phyloP scores from a whole-genome alignment of 2,113 vertebrate species.

The Elaphurus davidianus region DNA sequence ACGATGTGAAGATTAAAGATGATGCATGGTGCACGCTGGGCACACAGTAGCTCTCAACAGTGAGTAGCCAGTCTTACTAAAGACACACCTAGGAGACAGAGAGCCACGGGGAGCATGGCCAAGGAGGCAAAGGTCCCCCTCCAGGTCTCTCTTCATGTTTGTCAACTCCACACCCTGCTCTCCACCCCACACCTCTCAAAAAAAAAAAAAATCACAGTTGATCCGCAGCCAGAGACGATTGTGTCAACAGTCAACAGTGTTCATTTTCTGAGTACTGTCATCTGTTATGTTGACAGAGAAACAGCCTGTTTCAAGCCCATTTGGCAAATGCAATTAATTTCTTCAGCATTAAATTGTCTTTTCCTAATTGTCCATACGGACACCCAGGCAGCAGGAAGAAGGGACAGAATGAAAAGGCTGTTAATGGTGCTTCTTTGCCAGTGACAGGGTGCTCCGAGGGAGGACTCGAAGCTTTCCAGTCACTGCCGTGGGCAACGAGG shows the following conservation, averaged over 20 bases:
- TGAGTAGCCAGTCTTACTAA: background rate
- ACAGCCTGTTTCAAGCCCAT: constrained; percentile 56
- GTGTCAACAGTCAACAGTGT: constrained; percentile 60
- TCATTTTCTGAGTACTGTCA: constrained; percentile 39
- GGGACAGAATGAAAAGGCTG: constrained; percentile 22
- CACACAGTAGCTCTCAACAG: background rate
- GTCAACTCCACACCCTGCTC: background rate
- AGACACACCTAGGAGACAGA: background rate
- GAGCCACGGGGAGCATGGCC: background rate
- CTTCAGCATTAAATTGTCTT: constrained; percentile 65
- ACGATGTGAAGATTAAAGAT: background rate
- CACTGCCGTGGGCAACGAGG: background rate
- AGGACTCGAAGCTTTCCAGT: background rate
- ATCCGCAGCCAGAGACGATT: constrained; percentile 67
- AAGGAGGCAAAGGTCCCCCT: background rate
- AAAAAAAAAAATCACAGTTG: constrained; percentile 57
- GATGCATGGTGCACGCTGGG: background rate
- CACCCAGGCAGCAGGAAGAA: background rate
- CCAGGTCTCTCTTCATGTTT: constrained; percentile 17
- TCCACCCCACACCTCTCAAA: background rate
- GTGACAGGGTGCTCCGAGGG: background rate
- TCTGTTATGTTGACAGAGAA: constrained; percentile 58
- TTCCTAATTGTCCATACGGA: constrained; percentile 51
- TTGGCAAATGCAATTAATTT: constrained; percentile 74
- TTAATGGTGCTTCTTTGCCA: background rate